Base-by-base conservation (phyloP, 37 sponge, comb jelly and placozoan genomes). In the Chondrosia reniformis region DNA sequence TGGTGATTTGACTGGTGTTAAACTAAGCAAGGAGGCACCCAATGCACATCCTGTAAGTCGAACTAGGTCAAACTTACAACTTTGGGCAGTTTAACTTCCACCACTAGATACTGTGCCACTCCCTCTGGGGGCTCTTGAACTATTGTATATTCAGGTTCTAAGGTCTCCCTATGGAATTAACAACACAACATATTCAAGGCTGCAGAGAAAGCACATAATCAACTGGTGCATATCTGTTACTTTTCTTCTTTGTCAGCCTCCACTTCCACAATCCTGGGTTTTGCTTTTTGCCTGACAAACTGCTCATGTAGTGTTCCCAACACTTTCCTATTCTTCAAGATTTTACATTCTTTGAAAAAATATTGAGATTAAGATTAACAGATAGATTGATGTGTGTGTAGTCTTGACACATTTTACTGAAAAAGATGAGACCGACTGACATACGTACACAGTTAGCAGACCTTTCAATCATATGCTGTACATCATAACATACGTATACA, bases 241-340 rank as follows among this genome's bases (percentile, higher is more conserved):
- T 49, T 10, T 49, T 15, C 10, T 10, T 49, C 15, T 49, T 19
- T 49, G 52, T 49, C 52, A 49, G 52, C 63, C 33, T 87, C 86
- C 85, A 94, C 73, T 54, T 94, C 95, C 32, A 94, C 38, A 32
- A 94, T 94, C 61, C 80, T 76, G 46, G 95, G 95, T 63, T 94
- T 94, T 4, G 84, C 64, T 45, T 81, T 81, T 75, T 86, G 67
- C 24, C 97, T 63, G 19, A 96, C 81, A 3, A 57, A 52, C 78
- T 96, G 97, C 84, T 93, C 91, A 10, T 88, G 74, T 27, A 90
- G 71, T 24, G 72, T 25, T 1, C 97, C 97, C 52, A 96, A 37
- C 41, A 76, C 84, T 57, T 90, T 93, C 1, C 87, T 41, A 24
- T 92, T 84, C 77, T 96, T 90, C 81, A 96, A 41, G 22, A 85